These are phyloP conservation scores for Cheilosia urbana DNA, from an alignment of 2,888 invertebrate genomes.

Conservation along the genomic window DNA sequence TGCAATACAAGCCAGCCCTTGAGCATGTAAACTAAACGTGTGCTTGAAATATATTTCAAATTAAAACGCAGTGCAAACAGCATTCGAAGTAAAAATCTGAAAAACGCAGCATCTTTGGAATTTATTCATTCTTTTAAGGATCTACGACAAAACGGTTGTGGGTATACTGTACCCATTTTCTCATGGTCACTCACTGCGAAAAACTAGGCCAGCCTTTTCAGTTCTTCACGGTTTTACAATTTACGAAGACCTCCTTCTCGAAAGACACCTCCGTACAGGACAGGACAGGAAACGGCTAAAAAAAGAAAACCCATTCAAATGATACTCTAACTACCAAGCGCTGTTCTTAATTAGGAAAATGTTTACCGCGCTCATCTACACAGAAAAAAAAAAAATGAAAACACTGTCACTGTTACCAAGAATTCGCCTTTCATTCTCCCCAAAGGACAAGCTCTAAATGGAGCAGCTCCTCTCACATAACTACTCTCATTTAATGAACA, in stretches of 20 bases:
- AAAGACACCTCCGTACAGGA: conserved; percentile 1
- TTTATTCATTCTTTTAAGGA: conserved; percentile 7
- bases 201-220: conserved; percentile 30
- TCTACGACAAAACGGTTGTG: neutral
- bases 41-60: neutral
- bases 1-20: no score
- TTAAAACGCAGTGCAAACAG: neutral
- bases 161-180: neutral
- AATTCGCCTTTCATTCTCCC: conserved; percentile 13
- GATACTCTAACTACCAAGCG: conserved; percentile 23
- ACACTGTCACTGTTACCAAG: neutral
- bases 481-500: conserved; percentile 44
- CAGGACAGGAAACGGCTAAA: neutral
- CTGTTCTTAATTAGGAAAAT: conserved; percentile 57
- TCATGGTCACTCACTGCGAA: conserved; percentile 38
- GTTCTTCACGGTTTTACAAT: conserved; percentile 1
- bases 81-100: neutral
- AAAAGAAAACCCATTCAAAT: conserved; percentile 25
- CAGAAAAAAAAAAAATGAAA: neutral
- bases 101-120: neutral
- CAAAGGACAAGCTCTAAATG: conserved; percentile 20
- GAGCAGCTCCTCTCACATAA: conserved; percentile 20
- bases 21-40: neutral
- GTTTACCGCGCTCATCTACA: neutral
- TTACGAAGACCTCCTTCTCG: neutral